Conservation (phyloP, 2,888 invertebrate genomes). For the Ennomos fuscantarius region DNA sequence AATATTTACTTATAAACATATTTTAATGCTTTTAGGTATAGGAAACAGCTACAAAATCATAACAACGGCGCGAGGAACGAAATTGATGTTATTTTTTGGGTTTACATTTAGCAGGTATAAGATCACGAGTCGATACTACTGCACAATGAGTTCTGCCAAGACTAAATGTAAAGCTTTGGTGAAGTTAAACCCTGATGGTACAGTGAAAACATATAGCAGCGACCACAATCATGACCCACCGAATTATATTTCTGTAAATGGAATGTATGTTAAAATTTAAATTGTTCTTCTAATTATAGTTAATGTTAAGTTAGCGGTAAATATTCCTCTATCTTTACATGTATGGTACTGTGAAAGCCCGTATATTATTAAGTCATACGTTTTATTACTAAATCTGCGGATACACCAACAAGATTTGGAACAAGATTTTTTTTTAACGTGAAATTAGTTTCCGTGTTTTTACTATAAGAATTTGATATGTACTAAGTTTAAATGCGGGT, state of each 20-base stretch:
- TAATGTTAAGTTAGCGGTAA: background rate
- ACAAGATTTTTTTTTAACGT: too few species aligned
- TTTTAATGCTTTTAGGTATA: background rate
- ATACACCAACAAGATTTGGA: too few species aligned
- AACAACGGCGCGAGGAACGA: background rate
- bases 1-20: too few species aligned
- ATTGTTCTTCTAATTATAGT: too few species aligned
- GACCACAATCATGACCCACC: conserved; percentile 35
- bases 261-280: conserved; percentile 4
- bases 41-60: background rate
- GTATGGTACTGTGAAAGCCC: too few species aligned
- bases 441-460: too few species aligned
- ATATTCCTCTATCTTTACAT: too few species aligned
- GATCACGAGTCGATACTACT: conserved; percentile 3
- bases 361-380: too few species aligned
- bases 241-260: background rate
- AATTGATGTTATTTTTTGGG: background rate
- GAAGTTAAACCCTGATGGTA: background rate
- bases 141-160: background rate
- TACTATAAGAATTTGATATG: too few species aligned
- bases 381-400: too few species aligned
- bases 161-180: conserved; percentile 6
- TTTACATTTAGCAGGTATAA: background rate
- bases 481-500: too few species aligned
- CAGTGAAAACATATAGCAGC: conserved; percentile 1